Evolutionary conservation across 23 tunicate species (phyloP), one percentile per base, ranked within the genome.

Genomic region (Ciona savignyi): DNA sequence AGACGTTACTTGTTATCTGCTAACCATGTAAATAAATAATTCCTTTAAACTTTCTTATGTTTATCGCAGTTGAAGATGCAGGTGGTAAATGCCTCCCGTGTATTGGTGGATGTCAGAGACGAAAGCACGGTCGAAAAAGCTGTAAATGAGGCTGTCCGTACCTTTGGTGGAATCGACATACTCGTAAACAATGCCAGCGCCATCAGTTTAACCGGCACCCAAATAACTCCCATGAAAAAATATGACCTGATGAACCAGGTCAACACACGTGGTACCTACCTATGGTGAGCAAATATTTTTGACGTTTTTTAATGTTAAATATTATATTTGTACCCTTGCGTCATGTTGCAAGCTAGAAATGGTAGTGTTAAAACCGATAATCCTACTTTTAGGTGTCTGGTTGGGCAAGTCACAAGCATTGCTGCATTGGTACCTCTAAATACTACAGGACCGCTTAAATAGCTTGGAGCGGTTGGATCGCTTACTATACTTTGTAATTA

Each of bases 161-260:
- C 87, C 20, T 95, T 95, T 73, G 99, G 99, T 23, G 99, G 99
- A 19, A 95, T 95, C 27, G 99, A 95, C 62, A 95, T 95, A 62
- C 62, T 95, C 1, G 72, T 95, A 22, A 95, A 95, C 68, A 95
- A 95, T 76, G 99, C 99, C 29, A 88, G 96, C 74, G 99, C 99
- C 2, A 95, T 95, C 29, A 82, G 86, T 66, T 68, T 95, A n/a
- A 95, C 99, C 0, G 99, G 96, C 1, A 95, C 99, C 22, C 51
- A 25, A 30, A 74, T 70, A 0, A 95, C 99, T 29, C 75, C 96
- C 3, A 95, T 87, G 95, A 95, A 95, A 60, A 87, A 75, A 35
- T 95, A 95, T 73, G 99, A 95, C 75, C 34, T 95, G 0, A 84
- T 95, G 95, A 88, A 87, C 68, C 85, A 90, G 61, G 70, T 95